These are phyloP conservation scores for Gnathonemus longibarbis DNA, from an alignment of 2,113 vertebrate species.

Conservation along the genomic window DNA sequence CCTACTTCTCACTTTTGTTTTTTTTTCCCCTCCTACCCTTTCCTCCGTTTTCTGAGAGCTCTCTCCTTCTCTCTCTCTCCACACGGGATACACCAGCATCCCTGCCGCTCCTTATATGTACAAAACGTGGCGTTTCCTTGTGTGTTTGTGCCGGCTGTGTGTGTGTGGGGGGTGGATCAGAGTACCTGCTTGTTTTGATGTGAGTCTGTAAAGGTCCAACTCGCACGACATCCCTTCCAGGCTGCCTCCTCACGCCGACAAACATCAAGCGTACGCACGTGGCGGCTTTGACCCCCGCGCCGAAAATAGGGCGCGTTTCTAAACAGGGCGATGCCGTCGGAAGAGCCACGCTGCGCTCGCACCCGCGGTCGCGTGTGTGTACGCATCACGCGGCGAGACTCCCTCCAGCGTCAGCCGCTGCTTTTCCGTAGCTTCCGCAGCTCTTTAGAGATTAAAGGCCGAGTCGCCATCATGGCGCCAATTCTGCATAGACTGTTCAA, in stretches of 20 bases:
- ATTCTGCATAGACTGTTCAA: neutral
- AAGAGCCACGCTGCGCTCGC: neutral
- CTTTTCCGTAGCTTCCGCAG: neutral
- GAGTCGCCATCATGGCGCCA: neutral
- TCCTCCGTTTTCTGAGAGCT: neutral
- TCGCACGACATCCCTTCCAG: neutral
- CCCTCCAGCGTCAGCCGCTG: neutral
- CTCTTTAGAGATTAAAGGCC: neutral
- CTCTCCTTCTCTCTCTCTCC: neutral
- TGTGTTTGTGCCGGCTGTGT: neutral
- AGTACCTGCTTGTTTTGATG: conserved; percentile 11
- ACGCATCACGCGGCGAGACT: neutral
- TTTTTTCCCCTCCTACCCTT: neutral
- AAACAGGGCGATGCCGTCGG: neutral
- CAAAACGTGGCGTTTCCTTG: neutral
- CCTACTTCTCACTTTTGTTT: conserved; percentile 17
- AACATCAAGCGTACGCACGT: neutral
- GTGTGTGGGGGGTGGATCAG: neutral
- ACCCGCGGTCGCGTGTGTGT: neutral
- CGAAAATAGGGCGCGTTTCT: neutral
- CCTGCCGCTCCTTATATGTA: conserved; percentile 13
- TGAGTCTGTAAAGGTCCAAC: neutral
- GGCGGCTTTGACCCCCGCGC: neutral
- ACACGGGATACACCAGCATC: neutral
- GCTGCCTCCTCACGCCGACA: neutral